Evolutionary conservation across 2,113 vertebrate species (phyloP), one percentile per base, ranked within the genome.

Genomic region (Nesogale talazaci): DNA sequence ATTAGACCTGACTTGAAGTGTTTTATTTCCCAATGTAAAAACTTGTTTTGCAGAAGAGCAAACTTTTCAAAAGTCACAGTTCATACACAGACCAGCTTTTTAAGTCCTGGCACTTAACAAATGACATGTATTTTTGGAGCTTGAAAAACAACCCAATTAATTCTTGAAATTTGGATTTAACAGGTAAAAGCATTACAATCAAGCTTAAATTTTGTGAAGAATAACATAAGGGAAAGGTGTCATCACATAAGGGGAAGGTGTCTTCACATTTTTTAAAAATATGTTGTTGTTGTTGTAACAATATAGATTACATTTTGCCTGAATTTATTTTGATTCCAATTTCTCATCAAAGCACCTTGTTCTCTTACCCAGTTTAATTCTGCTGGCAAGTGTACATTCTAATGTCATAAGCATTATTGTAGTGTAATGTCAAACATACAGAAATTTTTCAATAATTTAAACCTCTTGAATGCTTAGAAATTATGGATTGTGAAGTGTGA

Each of bases 321-420:
- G 9, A 74, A 42, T 69, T 40, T 52, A 88, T 75, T 78, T 90
- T 93, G 25, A 70, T 72, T 19, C 52, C 90, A 61, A 34, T 74
- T 91, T 90, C 59, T 69, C 42, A 86, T 79, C 42, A 29, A 27
- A 76, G 19, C 0, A 52, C 11, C 8, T 77, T 94, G 59, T 56
- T 77, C n/a, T 77, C 20, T 72, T 31, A 77, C 70, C 16, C 12
- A 57, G 46, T 38, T 90, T 87, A n/a, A 52, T 3, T n/a, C 27
- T 22, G 40, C 38, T 90, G 38, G 20, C 67, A 86, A 77, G 87
- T 61, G 40, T 1, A 52, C 16, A 0, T 83, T 91, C 52, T 74
- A 63, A 61, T 63, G 36, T 70, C 70, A 10, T 70, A n/a, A 83
- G 63, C 4, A 78, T 77, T 12, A 63, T 72, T 34, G 46, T 7